Evolutionary conservation across 1,140 invertebrate genomes (phyloP), one percentile per base, ranked within the genome.

Genomic region (Tetragonula clypearis): DNA sequence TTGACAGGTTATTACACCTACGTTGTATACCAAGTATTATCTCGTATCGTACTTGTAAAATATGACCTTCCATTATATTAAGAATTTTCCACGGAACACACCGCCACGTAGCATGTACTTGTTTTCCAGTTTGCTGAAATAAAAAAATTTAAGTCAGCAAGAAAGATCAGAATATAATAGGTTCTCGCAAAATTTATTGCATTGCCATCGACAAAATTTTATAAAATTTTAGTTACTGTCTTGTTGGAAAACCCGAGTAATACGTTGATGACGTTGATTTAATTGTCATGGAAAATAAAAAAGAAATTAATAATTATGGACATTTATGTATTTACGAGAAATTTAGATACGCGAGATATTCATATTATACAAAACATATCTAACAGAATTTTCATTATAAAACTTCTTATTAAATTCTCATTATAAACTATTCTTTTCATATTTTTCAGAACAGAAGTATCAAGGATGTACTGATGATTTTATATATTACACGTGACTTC

Each of bases 1-100:
- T 86, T 84, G 85, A 86, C 85, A 86, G 82, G 85, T 84, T 86
- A 86, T 86, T 86, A 86, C 82, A 84, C 82, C 76, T 72, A 84
- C 82, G 84, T 85, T 85, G 84, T 86, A 79, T 79, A 75, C 75
- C 68, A 84, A 86, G 75, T 84, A 86, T 79, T 86, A 86, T 79
- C 85, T 84, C 75, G 56, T 73, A 78, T 86, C 66, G 58, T 83
- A 73, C 58, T 78, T 58, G 81, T 83, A 83, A 86, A 73, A 86
- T 86, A 83, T 78, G 69, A 68, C 68, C 74, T 83, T 55, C 75
- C 75, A 79, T 86, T 86, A 74, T 86, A 83, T 86, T 86, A 85
- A 85, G 79, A 85, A 85, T 85, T 85, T 85, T 75, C 71, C 60
- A 68, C n/a, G 71, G 21, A 58, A 53, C 71, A 53, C 71, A 66